Evolutionary conservation across 37 sponge, comb jelly and placozoan genomes (phyloP), one percentile per base, ranked within the genome.

Genomic region (Amphimedon queenslandica): DNA sequence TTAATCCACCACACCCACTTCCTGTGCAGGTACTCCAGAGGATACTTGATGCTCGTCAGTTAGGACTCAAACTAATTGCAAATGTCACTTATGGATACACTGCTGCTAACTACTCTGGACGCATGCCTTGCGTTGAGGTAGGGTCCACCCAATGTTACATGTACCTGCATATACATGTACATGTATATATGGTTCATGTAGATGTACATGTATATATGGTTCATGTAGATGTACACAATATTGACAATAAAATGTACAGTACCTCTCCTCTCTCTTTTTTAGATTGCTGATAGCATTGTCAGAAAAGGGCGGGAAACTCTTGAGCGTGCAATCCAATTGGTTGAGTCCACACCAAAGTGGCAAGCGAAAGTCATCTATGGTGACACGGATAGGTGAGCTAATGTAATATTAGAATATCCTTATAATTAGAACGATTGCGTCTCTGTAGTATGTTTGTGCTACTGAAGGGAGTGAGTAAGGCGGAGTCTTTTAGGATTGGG

Each of bases 61-160:
- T 97, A 66, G 98, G 91, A 39, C 56, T 97, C 39, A 97, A 97
- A 65, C 73, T 92, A 39, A 93, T 97, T 20, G 89, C 94, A 42
- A 97, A 97, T 90, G 93, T 93, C 1, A 97, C 98, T 3, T 97
- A 84, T 71, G 98, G 98, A 16, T 97, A 97, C 77, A 97, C 98
- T n/a, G 86, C 77, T 39, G 98, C 98, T 23, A 94, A 80, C 68
- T 94, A 84, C 67, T 97, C 98, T 24, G 98, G 98, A 21, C 69
- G 98, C 47, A 97, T 97, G 98, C 98, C 98, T 0, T 97, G 98
- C 76, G 84, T 97, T 13, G 98, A 97, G 69, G 81, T 92, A 63
- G 40, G 70, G 3, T 1, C 30, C 33, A 4, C 21, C 40, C 58
- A 36, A 6, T 40, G 8, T 18, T 47, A 8, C 13, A 47, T 67